Base-by-base conservation (phyloP, 2,113 vertebrate genomes). In the Miniopterus natalensis region DNA sequence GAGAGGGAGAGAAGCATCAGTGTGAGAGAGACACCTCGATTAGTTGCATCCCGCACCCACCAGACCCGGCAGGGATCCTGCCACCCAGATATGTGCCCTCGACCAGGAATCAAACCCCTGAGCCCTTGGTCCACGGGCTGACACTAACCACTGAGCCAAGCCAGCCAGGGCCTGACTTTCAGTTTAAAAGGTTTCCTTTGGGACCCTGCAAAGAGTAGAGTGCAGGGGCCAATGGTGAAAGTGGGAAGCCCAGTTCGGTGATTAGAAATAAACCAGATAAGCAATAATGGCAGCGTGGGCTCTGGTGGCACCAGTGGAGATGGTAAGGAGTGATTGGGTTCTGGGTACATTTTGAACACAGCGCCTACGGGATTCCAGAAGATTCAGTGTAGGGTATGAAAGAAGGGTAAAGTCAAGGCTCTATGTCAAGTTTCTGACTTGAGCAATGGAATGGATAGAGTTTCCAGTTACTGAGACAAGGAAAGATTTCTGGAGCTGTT, bases 331-430 rank as follows among this genome's bases (percentile, higher is more conserved):
- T 9, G 8, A 3, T 31, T n/a, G 49, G 47, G 13, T 14, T 27
- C 20, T 27, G 36, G 31, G 9, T 15, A 6, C 25, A n/a, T 27
- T 42, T 20, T 66, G 40, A 77, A 91, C 23, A 15, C 7, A 42
- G 65, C 6, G 14, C 66, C 31, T 17, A 47, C 3, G 40, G 36
- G 27, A 57, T 29, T 20, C 63, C 45, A 36, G n/a, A 87, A 83
- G 70, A 17, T 4, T 2, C 3, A 10, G 36, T 6, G 12, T 0
- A 0, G 7, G 8, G 31, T n/a, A 2, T 17, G 14, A 55, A 14
- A 31, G 6, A 86, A 27, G 12, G 18, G 3, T 8, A 12, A 61
- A 45, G 51, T 42, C 29, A 29, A 80, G 47, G 53, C 78, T 25
- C 4, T 1, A 1, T 10, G 2, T 15, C 5, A 74, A 17, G 40